phyloP scores from a whole-genome alignment of 1,140 invertebrate species.

The Leptestheria dahalacensis region DNA sequence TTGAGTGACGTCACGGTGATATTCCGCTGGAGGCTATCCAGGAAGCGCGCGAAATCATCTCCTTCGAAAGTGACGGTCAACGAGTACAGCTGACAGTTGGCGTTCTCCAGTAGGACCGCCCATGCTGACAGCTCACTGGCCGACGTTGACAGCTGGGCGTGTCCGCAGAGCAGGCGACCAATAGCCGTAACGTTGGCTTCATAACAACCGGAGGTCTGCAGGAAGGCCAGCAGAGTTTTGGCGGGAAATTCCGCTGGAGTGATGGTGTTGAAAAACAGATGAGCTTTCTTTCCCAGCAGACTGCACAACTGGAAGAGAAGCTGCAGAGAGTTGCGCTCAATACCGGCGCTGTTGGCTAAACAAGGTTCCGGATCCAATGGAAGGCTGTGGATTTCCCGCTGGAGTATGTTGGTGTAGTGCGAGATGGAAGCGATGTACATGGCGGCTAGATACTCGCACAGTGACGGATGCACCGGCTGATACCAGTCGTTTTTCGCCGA shows the following conservation, averaged over 20 bases:
- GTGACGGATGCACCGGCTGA: conserved; percentile 33
- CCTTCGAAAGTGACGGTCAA: conserved; percentile 34
- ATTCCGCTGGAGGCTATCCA: conserved; percentile 24
- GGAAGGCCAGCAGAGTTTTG: conserved; percentile 32
- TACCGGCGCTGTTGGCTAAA: conserved; percentile 10
- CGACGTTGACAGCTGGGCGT: conserved; percentile 29
- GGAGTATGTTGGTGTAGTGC: conserved; percentile 33
- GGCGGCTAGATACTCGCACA: conserved; percentile 36
- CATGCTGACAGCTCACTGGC: conserved; percentile 33
- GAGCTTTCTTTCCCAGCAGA: conserved; percentile 32
- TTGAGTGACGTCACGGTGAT: conserved; percentile 33
- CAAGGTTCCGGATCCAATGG: conserved; percentile 21
- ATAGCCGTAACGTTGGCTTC: conserved; percentile 34
- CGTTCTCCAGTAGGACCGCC: conserved; percentile 30
- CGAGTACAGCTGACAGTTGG: conserved; percentile 31
- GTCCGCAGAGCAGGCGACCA: conserved; percentile 29
- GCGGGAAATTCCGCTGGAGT: conserved; percentile 34
- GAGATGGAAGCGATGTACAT: conserved; percentile 38
- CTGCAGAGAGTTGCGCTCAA: conserved; percentile 9
- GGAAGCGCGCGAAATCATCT: conserved; percentile 23
- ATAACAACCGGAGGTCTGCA: conserved; percentile 33
- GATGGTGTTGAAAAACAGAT: conserved; percentile 32
- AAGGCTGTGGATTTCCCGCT: conserved; percentile 35
- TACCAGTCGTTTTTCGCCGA: conserved; percentile 26
- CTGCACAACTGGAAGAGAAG: conserved; percentile 24